A percentile compares a stretch with the other conserved stretches of the same genome.
phyloP scores from a whole-genome alignment of 2,797 vertebrate species.

The Cephalopachus bancanus region DNA sequence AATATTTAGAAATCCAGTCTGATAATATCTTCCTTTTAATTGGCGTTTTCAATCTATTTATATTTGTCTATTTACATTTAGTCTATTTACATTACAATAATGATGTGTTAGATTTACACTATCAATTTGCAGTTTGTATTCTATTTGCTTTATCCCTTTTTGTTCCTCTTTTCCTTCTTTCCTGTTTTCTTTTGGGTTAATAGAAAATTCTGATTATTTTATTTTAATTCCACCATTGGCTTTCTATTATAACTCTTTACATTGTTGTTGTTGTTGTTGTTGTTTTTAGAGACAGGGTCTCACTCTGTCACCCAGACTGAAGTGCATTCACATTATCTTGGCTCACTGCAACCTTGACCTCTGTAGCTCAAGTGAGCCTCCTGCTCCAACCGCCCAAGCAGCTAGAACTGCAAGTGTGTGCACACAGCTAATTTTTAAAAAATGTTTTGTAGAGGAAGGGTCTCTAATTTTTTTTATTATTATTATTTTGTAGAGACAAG shows the following conservation, averaged over 20 bases:
- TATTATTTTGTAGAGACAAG: too few species aligned
- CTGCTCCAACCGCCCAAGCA: too few species aligned
- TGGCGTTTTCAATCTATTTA: conserved; percentile 22
- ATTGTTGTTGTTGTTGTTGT: too few species aligned
- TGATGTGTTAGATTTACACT: not conserved
- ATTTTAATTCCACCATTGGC: not conserved
- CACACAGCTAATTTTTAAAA: too few species aligned
- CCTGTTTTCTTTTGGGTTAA: not conserved
- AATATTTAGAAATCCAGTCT: not conserved
- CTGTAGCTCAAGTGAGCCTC: too few species aligned
- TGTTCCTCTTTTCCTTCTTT: not conserved
- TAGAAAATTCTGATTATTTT: conserved; percentile 1
- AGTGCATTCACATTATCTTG: too few species aligned
- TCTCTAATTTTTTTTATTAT: too few species aligned
- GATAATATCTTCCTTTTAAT: not conserved
- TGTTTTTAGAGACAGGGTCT: too few species aligned
- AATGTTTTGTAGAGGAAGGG: too few species aligned
- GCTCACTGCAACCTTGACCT: too few species aligned
- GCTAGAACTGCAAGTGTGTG: too few species aligned
- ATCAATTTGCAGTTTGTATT: conserved; percentile 12
- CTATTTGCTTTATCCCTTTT: not conserved
- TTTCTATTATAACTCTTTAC: not conserved
- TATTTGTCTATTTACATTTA: not conserved
- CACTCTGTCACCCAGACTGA: too few species aligned
- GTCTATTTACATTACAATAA: not conserved